A percentile compares a stretch with the other conserved stretches of the same genome.
phyloP scores from a whole-genome alignment of 2,888 invertebrate species.

The Blera fallax region DNA sequence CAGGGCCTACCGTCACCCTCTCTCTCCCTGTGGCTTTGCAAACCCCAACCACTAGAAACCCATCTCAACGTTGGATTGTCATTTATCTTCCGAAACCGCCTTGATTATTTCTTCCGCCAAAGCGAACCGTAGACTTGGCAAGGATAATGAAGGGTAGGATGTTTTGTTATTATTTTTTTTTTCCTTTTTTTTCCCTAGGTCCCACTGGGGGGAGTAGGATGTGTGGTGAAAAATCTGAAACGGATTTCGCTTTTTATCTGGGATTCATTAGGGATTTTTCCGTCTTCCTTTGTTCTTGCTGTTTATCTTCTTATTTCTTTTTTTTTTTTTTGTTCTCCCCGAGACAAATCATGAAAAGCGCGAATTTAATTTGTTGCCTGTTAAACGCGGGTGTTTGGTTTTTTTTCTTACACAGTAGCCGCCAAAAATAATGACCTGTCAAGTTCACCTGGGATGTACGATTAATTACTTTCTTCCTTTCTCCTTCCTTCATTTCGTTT shows the following conservation, averaged over 20 bases:
- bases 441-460: constrained; percentile 68
- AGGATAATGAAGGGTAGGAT: constrained; percentile 10
- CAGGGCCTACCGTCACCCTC: constrained; percentile 23
- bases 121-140: not conserved
- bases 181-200: not conserved
- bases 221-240: constrained; percentile 52
- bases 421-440: constrained; percentile 71
- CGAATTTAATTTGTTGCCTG: constrained; percentile 67
- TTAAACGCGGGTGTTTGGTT: constrained; percentile 1
- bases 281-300: constrained; percentile 15
- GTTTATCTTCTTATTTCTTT: constrained; percentile 5
- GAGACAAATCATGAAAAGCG: constrained; percentile 59
- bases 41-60: constrained; percentile 5
- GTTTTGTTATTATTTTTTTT: too few relatives aligned
- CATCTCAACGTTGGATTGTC: constrained; percentile 61
- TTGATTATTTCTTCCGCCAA: constrained; percentile 65
- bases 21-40: not conserved
- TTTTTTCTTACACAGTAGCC: constrained; percentile 23
- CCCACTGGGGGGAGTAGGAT: not conserved
- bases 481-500: not conserved
- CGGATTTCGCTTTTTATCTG: constrained; percentile 61
- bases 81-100: constrained; percentile 67
- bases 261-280: constrained; percentile 61
- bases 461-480: constrained; percentile 70
- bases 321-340: too few relatives aligned